Percentiles rank a stretch among this genome's conserved stretches.
Conservation (phyloP, 2,797 vertebrate genomes). For the Etheostoma nigrum region DNA sequence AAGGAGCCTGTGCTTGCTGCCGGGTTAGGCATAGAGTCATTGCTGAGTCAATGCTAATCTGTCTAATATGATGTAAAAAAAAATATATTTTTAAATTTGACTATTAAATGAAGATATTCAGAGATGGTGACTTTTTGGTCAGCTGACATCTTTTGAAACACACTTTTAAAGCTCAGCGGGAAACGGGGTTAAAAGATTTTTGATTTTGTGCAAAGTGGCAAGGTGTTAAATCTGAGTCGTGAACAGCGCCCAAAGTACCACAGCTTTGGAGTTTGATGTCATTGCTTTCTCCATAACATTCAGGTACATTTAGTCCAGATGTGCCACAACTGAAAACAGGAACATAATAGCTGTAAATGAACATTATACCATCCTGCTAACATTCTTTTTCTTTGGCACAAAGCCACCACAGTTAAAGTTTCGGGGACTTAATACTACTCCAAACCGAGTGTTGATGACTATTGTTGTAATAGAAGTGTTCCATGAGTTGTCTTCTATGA, state of each 20-base stretch:
- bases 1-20: background rate
- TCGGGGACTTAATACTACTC: background rate
- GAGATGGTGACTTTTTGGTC: background rate
- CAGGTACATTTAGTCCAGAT: conserved; percentile 13
- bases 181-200: background rate
- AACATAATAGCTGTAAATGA: conserved; percentile 7
- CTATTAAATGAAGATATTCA: background rate
- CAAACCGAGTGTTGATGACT: background rate
- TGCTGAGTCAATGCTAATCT: background rate
- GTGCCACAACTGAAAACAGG: background rate
- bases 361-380: conserved; percentile 4
- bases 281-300: background rate
- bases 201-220: background rate
- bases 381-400: conserved; percentile 1
- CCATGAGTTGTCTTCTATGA: background rate
- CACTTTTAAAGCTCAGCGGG: background rate
- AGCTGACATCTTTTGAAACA: background rate
- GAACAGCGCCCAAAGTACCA: background rate
- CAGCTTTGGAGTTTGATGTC: background rate
- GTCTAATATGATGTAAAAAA: background rate
- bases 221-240: background rate
- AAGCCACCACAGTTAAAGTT: background rate
- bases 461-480: conserved; percentile 7
- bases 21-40: background rate
- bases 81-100: background rate